A percentile compares a stretch with the other conserved stretches of the same genome.
Evolutionary conservation across 2,888 invertebrate species (phyloP).

Genomic region (Agrenia bidenticulata): DNA sequence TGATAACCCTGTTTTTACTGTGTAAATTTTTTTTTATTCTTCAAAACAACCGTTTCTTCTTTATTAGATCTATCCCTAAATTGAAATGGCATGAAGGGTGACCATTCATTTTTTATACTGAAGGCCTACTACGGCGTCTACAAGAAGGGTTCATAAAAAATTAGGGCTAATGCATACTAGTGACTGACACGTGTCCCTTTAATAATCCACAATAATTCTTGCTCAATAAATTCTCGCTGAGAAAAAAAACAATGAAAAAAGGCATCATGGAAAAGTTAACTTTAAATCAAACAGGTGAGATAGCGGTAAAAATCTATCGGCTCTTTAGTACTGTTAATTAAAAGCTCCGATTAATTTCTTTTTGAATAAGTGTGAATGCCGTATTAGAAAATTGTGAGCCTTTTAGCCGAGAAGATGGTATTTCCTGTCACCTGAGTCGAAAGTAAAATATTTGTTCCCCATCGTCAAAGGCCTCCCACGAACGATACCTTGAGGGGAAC

Average conservation of each 20-base stretch:
- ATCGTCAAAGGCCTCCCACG: slow-evolving; percentile 9
- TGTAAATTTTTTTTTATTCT: background rate
- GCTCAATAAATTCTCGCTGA: too few relatives aligned
- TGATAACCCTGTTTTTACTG: background rate
- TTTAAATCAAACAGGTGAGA: too few relatives aligned
- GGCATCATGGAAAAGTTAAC: too few relatives aligned
- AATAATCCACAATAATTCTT: too few relatives aligned
- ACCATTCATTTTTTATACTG: slow-evolving; percentile 5
- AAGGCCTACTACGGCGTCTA: background rate
- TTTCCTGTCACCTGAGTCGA: slow-evolving; percentile 15
- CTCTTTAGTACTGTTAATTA: too few relatives aligned
- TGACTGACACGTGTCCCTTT: slow-evolving; percentile 1
- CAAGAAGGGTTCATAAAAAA: slow-evolving; percentile 6
- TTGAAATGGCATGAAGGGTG: slow-evolving; percentile 3
- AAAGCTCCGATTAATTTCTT: too few relatives aligned
- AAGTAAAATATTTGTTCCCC: background rate
- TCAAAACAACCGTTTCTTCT: slow-evolving; percentile 5
- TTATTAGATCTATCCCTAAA: background rate
- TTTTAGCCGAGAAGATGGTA: background rate
- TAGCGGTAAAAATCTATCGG: too few relatives aligned
- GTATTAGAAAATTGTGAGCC: too few relatives aligned
- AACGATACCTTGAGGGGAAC: background rate
- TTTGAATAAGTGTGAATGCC: too few relatives aligned
- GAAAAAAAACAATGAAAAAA: too few relatives aligned
- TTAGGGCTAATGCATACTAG: too few relatives aligned